A percentile compares a stretch with the other conserved stretches of the same genome.
These are phyloP conservation scores for Blastobasis lacticolella DNA, from an alignment of 2,888 invertebrate genomes.

Conservation along the genomic window DNA sequence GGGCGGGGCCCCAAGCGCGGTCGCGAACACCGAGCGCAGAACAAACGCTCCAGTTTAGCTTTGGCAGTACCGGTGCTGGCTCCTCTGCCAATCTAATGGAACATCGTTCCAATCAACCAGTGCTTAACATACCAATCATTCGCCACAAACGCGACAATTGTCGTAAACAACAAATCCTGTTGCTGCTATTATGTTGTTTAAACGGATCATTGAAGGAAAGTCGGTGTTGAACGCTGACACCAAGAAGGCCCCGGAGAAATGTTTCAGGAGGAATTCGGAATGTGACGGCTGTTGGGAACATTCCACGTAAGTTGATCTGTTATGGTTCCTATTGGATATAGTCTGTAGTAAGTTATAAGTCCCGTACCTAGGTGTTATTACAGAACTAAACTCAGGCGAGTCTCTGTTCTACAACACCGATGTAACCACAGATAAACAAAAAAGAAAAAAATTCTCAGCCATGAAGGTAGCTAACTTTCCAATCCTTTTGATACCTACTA, in stretches of 20 bases:
- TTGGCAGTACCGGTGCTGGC: slow-evolving; percentile 60
- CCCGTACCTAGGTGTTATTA: no score
- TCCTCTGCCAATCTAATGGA: slow-evolving; percentile 70
- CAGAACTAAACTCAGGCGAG: no score
- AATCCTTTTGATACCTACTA: no score
- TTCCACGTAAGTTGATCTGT: slow-evolving; percentile 53
- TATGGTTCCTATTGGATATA: no score
- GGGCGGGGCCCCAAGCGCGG: slow-evolving; percentile 12
- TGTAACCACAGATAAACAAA: background rate
- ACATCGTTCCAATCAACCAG: slow-evolving; percentile 58
- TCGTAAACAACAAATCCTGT: slow-evolving; percentile 65
- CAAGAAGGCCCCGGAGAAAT: slow-evolving; percentile 52
- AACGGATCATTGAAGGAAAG: slow-evolving; percentile 74
- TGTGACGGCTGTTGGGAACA: slow-evolving; percentile 64
- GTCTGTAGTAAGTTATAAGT: no score
- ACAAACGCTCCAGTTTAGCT: slow-evolving; percentile 39
- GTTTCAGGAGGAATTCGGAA: slow-evolving; percentile 66
- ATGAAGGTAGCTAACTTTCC: no score
- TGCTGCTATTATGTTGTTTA: slow-evolving; percentile 71
- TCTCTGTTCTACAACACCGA: no score
- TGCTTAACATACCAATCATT: slow-evolving; percentile 62
- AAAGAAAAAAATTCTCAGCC: no score
- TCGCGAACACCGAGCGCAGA: slow-evolving; percentile 8
- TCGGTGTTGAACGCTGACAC: slow-evolving; percentile 64
- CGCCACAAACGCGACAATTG: slow-evolving; percentile 61